A percentile compares a stretch with the other conserved stretches of the same genome.
These are phyloP conservation scores for Lacanobia wlatinum DNA, from an alignment of 2,888 invertebrate genomes.

Conservation along the genomic window DNA sequence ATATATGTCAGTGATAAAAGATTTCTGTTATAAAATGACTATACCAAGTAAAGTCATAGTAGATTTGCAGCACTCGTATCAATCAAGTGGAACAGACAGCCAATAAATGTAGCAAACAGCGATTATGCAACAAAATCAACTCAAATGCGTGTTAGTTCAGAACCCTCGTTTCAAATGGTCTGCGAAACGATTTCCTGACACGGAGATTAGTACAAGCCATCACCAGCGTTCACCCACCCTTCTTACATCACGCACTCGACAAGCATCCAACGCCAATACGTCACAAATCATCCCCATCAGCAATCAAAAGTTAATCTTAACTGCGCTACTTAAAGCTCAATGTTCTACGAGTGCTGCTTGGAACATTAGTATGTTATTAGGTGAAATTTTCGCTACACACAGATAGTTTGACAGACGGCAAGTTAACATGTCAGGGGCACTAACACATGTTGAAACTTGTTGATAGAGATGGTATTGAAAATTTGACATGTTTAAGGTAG, in stretches of 20 bases:
- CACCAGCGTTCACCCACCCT: slow-evolving; percentile 88
- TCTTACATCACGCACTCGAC: slow-evolving; percentile 90
- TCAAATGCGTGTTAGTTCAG: slow-evolving; percentile 88
- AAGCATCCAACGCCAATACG: slow-evolving; percentile 76
- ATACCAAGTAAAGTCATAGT: not conserved
- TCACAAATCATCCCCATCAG: slow-evolving; percentile 77
- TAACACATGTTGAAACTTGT: slow-evolving; percentile 82
- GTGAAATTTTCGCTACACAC: slow-evolving; percentile 75
- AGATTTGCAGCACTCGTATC: slow-evolving; percentile 46
- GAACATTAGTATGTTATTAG: slow-evolving; percentile 63
- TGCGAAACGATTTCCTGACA: slow-evolving; percentile 91
- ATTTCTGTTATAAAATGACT: not conserved
- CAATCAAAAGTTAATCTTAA: slow-evolving; percentile 77
- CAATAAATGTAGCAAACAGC: slow-evolving; percentile 82
- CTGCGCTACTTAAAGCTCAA: slow-evolving; percentile 74
- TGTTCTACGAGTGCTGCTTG: slow-evolving; percentile 63
- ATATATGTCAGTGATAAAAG: not conserved
- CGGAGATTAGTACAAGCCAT: slow-evolving; percentile 91
- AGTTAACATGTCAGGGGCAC: slow-evolving; percentile 90
- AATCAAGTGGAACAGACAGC: slow-evolving; percentile 76
- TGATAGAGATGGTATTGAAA: slow-evolving; percentile 83
- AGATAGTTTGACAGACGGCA: slow-evolving; percentile 89
- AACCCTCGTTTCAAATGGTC: slow-evolving; percentile 89
- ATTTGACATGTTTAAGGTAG: slow-evolving; percentile 73
- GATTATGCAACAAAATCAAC: slow-evolving; percentile 87